Conservation (phyloP, 2,113 vertebrate genomes). For the Muntiacus reevesi region DNA sequence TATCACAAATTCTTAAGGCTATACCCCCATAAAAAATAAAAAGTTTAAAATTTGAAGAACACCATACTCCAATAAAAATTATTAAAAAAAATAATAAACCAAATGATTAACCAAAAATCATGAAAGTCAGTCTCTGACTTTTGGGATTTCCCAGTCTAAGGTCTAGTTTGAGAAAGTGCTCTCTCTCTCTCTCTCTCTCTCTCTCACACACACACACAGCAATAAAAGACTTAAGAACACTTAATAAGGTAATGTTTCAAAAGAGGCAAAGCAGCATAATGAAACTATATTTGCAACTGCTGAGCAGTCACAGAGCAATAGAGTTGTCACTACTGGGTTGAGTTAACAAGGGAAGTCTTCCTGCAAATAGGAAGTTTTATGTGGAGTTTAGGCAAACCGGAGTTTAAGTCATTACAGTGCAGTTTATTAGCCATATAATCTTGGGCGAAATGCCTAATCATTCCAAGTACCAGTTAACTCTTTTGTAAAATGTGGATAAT, state of each 20-base stretch:
- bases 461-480: conserved; percentile 20
- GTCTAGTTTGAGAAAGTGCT: background rate
- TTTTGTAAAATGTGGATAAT: background rate
- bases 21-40: background rate
- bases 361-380: background rate
- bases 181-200: background rate
- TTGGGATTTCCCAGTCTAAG: background rate
- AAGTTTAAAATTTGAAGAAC: background rate
- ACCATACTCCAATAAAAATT: background rate
- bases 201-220: background rate
- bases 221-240: background rate
- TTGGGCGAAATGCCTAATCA: background rate
- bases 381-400: background rate
- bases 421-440: conserved; percentile 4
- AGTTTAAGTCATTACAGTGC: background rate
- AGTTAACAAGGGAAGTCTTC: conserved; percentile 7
- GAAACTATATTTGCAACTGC: background rate
- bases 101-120: background rate
- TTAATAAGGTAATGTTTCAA: background rate
- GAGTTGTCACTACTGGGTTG: background rate
- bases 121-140: background rate
- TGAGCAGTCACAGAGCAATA: background rate
- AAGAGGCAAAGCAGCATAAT: background rate
- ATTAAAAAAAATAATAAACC: background rate
- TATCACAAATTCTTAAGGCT: background rate